Evolutionary conservation across 2,797 vertebrate species (phyloP).

Genomic region (Argyrosomus regius): DNA sequence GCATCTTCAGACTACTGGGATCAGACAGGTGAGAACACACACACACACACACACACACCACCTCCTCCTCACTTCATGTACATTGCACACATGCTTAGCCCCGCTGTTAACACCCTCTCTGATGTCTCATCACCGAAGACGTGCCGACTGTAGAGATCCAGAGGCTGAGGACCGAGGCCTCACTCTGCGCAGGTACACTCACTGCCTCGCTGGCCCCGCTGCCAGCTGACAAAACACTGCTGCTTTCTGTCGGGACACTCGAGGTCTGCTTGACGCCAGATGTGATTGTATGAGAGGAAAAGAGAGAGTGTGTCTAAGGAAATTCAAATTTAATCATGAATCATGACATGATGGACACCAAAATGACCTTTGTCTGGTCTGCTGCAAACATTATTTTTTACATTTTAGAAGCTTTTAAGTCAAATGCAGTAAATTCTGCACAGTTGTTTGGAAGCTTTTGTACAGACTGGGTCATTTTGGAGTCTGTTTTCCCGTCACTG

Average conservation of each 20-base stretch:
- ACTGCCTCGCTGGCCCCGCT: constrained; percentile 32
- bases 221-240: constrained; percentile 5
- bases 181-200: constrained; percentile 77
- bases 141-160: constrained; percentile 68
- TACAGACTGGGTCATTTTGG: constrained; percentile 11
- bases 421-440: background rate
- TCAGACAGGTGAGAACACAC: constrained; percentile 92
- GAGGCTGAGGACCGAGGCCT: constrained; percentile 65
- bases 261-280: constrained; percentile 10
- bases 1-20: constrained; percentile 98
- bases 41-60: background rate
- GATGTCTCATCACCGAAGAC: constrained; percentile 78
- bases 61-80: background rate
- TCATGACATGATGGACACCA: constrained; percentile 34
- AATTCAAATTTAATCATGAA: background rate
- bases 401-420: background rate
- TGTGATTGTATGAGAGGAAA: background rate
- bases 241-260: constrained; percentile 59
- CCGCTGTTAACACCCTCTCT: constrained; percentile 67
- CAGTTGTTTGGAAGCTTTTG: background rate
- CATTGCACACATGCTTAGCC: constrained; percentile 17
- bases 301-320: background rate
- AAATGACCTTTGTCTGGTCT: constrained; percentile 21
- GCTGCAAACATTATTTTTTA: background rate
- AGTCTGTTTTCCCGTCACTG: constrained; percentile 28